Evolutionary conservation across 2,113 vertebrate species (phyloP), one percentile per base, ranked within the genome.

Genomic region (Micronycteris hirsuta): DNA sequence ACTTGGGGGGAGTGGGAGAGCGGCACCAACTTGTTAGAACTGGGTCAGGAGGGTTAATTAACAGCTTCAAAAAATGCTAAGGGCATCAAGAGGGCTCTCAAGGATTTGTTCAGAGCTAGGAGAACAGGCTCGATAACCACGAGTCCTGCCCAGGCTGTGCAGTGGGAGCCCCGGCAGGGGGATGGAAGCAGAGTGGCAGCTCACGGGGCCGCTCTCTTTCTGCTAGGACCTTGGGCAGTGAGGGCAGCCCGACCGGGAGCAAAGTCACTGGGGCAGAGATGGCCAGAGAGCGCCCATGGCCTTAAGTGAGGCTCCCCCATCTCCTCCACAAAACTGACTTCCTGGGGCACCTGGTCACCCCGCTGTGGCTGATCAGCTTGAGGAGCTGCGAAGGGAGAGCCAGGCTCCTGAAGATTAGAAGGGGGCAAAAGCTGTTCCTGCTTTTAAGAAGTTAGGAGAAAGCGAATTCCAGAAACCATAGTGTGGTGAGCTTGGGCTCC

Each of bases 371-470:
- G 12, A 78, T 82, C 28, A 65, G 0, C 22, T 67, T 31, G 38
- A 58, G 45, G 61, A 33, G 36, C 63, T 80, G 9, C 5, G 17
- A 47, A 45, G 61, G 47, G 19, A 73, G 63, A 68, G 14, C 13
- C n/a, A 71, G 70, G 63, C 16, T 71, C 45, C 19, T 24, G n/a
- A 36, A 80, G 58, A 36, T 15, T 16, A 28, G 33, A 43, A 16
- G 20, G 5, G 15, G 33, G 33, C 20, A 49, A 16, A 84, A 61
- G 47, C 81, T 36, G 7, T 26, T n/a, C 14, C 58, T 19, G 52
- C 63, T 67, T 78, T 89, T 73, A 74, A 82, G 26, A 93, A 61
- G 31, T 90, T 86, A 43, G 63, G 76, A 77, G 76, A 86, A 76
- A 77, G 43, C 58, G 80, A 89, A 78, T 94, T 92, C 24, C 63